A percentile compares a stretch with the other conserved stretches of the same genome.
These are phyloP conservation scores for Tiliacea aurago DNA, from an alignment of 2,888 invertebrate genomes.

Conservation along the genomic window DNA sequence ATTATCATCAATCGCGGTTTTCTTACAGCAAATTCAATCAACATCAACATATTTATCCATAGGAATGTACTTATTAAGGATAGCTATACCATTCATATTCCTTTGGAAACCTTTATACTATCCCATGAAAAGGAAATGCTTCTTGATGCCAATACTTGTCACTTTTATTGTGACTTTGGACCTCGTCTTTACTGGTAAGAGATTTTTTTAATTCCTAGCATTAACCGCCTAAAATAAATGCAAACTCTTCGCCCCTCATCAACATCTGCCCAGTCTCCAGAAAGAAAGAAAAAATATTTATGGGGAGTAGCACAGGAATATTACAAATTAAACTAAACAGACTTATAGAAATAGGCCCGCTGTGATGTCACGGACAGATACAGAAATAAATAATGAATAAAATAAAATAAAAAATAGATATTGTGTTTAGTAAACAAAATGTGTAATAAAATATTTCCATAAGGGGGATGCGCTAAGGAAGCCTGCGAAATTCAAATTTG, in stretches of 20 bases:
- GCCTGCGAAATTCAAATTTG: no score
- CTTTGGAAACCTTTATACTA: constrained; percentile 83
- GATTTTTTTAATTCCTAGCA: not conserved
- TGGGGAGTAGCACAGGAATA: no score
- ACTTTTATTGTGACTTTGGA: constrained; percentile 86
- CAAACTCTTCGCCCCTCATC: not conserved
- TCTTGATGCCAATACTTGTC: constrained; percentile 84
- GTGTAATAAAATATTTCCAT: no score
- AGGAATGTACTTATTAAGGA: constrained; percentile 83
- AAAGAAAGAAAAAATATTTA: no score
- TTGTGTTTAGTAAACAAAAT: no score
- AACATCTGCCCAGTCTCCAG: not conserved
- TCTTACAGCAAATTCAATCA: constrained; percentile 83
- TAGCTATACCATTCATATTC: constrained; percentile 79
- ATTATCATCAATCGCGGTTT: constrained; percentile 41
- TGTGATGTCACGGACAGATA: no score
- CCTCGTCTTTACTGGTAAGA: constrained; percentile 89
- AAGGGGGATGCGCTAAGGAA: no score
- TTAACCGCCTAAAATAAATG: no score
- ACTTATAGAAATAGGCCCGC: no score
- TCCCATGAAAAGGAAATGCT: constrained; percentile 81
- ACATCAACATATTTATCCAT: constrained; percentile 82
- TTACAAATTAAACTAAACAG: no score
- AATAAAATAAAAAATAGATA: no score
- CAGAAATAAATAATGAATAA: no score